Conservation (phyloP, 2,113 vertebrate species). For the Phyllostomus hastatus region DNA sequence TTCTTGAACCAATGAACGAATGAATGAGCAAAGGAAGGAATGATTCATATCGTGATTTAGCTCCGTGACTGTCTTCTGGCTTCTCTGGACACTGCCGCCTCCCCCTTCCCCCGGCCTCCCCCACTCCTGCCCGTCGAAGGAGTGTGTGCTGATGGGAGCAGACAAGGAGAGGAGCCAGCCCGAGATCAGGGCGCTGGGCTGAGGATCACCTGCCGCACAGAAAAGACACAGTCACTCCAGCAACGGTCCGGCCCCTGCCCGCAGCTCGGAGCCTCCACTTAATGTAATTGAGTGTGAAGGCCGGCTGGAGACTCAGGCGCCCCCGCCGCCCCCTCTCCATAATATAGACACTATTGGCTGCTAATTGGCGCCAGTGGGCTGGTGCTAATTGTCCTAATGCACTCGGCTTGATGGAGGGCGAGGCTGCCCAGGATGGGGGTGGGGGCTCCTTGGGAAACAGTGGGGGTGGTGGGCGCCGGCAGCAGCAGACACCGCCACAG, state of each 20-base stretch:
- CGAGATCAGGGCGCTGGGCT: constrained; percentile 65
- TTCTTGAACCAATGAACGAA: neutral
- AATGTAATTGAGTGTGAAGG: constrained; percentile 99
- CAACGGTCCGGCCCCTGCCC: constrained; percentile 77
- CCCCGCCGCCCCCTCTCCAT: constrained; percentile 75
- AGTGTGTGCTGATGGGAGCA: constrained; percentile 72
- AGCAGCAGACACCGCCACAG: constrained; percentile 58
- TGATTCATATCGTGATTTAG: fast-evolving
- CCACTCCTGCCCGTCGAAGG: constrained; percentile 47
- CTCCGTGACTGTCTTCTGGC: neutral
- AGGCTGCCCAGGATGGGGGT: constrained; percentile 72
- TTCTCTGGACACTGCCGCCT: neutral
- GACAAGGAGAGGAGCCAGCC: constrained; percentile 74
- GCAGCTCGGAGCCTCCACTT: constrained; percentile 86
- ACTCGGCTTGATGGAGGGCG: constrained; percentile 79
- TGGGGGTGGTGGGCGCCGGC: constrained; percentile 56
- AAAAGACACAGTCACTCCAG: constrained; percentile 83
- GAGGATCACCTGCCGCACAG: constrained; percentile 77
- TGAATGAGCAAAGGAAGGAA: neutral
- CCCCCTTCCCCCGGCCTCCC: neutral
- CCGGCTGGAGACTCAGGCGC: constrained; percentile 90
- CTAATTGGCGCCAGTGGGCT: constrained; percentile 99
- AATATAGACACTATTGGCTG: constrained; percentile 94
- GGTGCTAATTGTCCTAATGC: constrained; percentile 94
- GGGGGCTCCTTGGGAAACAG: constrained; percentile 78